Evolutionary conservation across 1,140 invertebrate genomes (phyloP), one percentile per base, ranked within the genome.

Genomic region (Solenopsis fugax): DNA sequence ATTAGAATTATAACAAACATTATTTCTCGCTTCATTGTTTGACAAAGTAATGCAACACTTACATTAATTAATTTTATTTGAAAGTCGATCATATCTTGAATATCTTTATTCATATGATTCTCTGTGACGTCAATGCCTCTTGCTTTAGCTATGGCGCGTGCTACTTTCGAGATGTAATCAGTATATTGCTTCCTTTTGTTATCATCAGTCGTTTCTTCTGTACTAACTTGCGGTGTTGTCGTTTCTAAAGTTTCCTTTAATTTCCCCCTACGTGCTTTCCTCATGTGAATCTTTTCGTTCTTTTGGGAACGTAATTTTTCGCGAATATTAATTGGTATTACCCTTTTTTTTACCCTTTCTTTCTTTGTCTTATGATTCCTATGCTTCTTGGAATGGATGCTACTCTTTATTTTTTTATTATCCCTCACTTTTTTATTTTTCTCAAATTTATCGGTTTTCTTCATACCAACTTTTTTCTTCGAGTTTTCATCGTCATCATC

Each of bases 81-180:
- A n/a, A 89, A 89, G 2, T 89, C 2, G 13, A 89, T 12, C 16
- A 89, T 50, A 10, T 86, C 69, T 4, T 78, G 6, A 12, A 89
- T 16, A 62, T 80, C 84, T 52, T 81, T 62, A 21, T 62, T 0
- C 12, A 89, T 24, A 5, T 45, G 21, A 6, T 89, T 48, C 0
- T 52, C n/a, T 0, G 82, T 2, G 4, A 86, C 10, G 10, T 69
- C 29, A 4, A 73, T 18, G n/a, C 62, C 82, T 86, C 87, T 81
- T 9, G 0, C 84, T 41, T 67, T 45, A 21, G 82, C 45, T 64
- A 89, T 45, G 37, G 54, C 7, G 5, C 50, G 16, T 34, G 82
- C 76, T 24, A 89, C 82, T 2, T 75, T 58, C 0, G 78, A 37
- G 16, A 89, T 48, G 3, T 88, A 48, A 4, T 69, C 5, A 4